Base-by-base conservation (phyloP, 2,888 invertebrate genomes). In the Nomada goodeniana region DNA sequence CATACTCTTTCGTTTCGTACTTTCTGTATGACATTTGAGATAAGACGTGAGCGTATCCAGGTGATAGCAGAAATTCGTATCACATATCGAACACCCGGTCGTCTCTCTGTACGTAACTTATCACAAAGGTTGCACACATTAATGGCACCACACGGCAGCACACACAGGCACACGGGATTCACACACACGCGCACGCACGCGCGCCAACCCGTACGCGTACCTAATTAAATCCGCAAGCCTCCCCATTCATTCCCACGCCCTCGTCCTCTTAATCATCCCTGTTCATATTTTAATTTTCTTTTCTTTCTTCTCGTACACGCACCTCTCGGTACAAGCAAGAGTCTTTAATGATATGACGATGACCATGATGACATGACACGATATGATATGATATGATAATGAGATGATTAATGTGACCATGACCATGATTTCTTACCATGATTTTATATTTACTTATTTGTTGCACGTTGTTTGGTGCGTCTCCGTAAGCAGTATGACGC, bases 381-480 rank as follows among this genome's bases (percentile, higher is more conserved):
- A 90, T 89, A 89, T 87, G 87, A 91, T 91, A 89, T 91, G 87
- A 92, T 88, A 90, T 91, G 89, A 91, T 90, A 89, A 92, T 92
- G 91, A 92, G 86, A 92, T 91, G 90, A 92, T 91, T 90, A 91
- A 91, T 92, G 91, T 92, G 89, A 91, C 88, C 89, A 92, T 92
- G 91, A 90, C 90, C 91, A 91, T 91, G 89, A 92, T 91, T 91
- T 91, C 89, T 92, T 92, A 92, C 90, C 89, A 92, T 91, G 88
- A 91, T 91, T 91, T 92, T 91, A 91, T 88, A 91, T 92, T 91
- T 91, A 92, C 91, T 92, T 92, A 92, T 91, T 92, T 92, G 92
- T 92, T 92, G 92, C 92, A 92, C 92, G 92, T 92, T 92, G 92
- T 92, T 92, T 92, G 92, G 92, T 92, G 92, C 92, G 92, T 92